A percentile compares a stretch with the other conserved stretches of the same genome.
Evolutionary conservation across 2,888 invertebrate species (phyloP).

Genomic region (Drosophila yooni): DNA sequence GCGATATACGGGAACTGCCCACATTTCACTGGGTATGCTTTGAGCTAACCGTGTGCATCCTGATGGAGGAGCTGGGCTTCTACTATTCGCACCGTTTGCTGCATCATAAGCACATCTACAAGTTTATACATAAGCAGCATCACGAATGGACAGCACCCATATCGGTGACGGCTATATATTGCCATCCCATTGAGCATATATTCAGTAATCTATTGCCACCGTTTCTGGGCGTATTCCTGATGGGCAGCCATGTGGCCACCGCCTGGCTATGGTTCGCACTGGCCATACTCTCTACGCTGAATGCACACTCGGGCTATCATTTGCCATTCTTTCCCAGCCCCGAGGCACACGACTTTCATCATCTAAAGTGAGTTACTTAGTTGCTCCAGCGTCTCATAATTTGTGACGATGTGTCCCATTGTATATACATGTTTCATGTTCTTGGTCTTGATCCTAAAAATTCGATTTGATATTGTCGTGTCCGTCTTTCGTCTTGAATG

Average conservation of each 20-base stretch:
- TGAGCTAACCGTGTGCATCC: constrained; percentile 90
- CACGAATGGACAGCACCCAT: constrained; percentile 96
- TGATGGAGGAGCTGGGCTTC: constrained; percentile 92
- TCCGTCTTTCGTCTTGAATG: not conserved
- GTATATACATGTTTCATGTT: not conserved
- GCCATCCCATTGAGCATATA: constrained; percentile 91
- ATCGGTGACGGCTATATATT: constrained; percentile 92
- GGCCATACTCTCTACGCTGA: constrained; percentile 91
- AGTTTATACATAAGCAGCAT: constrained; percentile 93
- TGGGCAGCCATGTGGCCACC: constrained; percentile 91
- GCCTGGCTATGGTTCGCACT: constrained; percentile 92
- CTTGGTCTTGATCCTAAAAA: not conserved
- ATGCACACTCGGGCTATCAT: constrained; percentile 94
- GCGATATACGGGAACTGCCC: constrained; percentile 89
- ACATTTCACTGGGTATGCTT: constrained; percentile 91
- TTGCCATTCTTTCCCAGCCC: constrained; percentile 94
- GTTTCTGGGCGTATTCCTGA: constrained; percentile 89
- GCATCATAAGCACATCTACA: constrained; percentile 91
- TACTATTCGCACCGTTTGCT: constrained; percentile 94
- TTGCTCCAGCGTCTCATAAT: not conserved
- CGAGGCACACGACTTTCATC: constrained; percentile 95
- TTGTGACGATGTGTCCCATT: not conserved
- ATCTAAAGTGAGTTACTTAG: constrained; percentile 88
- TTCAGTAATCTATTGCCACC: constrained; percentile 92
- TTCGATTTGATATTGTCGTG: not conserved